A percentile compares a stretch with the other conserved stretches of the same genome.
phyloP scores from a whole-genome alignment of 2,113 vertebrate species.

The rat (Rattus norvegicus) region GRCr8 NC_086036.1:24192501-24193000 shows the following conservation, averaged over 20 bases:
- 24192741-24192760: not conserved
- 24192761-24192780: not conserved
- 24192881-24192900: not conserved
- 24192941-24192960: not conserved
- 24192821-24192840: not conserved
- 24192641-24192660: no score
- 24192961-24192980: not conserved
- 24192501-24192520: no score
- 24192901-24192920: no score
- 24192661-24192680: no score
- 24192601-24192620: no score
- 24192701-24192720: not conserved
- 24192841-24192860: not conserved
- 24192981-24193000: not conserved
- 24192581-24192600: no score
- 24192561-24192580: no score
- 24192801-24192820: not conserved
- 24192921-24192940: not conserved
- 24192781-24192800: not conserved
- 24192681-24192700: not conserved
- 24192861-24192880: not conserved
- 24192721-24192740: not conserved
- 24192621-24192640: no score
- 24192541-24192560: no score
- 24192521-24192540: no score